These are phyloP conservation scores for Aplochiton taeniatus DNA, from an alignment of 2,797 vertebrate species.

Conservation along the genomic window DNA sequence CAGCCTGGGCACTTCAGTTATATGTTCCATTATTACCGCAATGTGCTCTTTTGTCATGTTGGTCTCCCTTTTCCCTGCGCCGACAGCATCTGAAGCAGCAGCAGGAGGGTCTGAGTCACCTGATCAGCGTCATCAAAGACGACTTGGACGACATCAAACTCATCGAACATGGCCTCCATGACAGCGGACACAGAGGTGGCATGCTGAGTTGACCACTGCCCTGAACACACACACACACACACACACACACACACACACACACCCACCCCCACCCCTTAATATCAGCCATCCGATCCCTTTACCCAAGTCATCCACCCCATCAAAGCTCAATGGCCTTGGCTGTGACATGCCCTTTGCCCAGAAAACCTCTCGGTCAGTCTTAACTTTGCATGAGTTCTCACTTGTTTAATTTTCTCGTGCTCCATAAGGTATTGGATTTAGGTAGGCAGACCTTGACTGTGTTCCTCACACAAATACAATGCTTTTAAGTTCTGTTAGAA, in stretches of 20 bases:
- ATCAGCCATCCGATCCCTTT: too few species aligned
- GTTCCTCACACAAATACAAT: too few species aligned
- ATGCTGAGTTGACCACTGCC: constrained; percentile 82
- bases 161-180: constrained; percentile 90
- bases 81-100: constrained; percentile 95
- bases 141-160: constrained; percentile 96
- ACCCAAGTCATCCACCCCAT: too few species aligned
- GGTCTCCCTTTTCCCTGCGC: constrained; percentile 12
- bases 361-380: too few species aligned
- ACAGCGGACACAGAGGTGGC: constrained; percentile 87
- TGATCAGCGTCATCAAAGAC: constrained; percentile 96
- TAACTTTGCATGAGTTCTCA: too few species aligned
- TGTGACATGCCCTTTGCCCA: too few species aligned
- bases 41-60: neutral
- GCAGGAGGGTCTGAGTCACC: constrained; percentile 93
- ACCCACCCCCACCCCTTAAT: neutral
- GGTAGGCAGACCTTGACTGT: too few species aligned
- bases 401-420: too few species aligned
- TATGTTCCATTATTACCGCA: neutral
- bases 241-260: neutral
- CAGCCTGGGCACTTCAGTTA: neutral
- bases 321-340: too few species aligned
- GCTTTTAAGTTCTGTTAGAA: too few species aligned
- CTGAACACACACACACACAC: neutral
- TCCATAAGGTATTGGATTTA: too few species aligned